Conservation (phyloP, 2,113 vertebrate species). For the Bagarius yarrelli region DNA sequence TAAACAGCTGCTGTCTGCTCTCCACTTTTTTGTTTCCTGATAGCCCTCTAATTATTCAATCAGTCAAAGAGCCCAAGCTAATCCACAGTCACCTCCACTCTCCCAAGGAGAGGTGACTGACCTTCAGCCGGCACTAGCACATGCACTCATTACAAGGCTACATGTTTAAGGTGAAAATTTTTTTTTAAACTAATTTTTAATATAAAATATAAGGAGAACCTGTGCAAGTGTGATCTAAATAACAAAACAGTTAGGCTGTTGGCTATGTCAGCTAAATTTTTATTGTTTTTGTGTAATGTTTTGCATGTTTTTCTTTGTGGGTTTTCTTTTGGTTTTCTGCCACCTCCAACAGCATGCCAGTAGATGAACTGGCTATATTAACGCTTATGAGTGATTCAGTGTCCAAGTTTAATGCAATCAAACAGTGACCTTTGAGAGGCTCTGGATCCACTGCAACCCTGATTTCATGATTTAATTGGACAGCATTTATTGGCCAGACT, state of each 20-base stretch:
- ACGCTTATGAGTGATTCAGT: no score
- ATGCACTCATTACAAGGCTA: neutral
- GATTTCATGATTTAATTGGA: no score
- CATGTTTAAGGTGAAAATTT: neutral
- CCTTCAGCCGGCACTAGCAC: conserved; percentile 36
- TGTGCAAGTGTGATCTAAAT: neutral
- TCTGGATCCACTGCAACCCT: neutral
- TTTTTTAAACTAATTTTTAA: neutral
- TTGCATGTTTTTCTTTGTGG: neutral
- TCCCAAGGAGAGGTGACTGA: conserved; percentile 55
- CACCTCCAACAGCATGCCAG: neutral
- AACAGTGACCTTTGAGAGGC: neutral
- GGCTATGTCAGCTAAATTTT: no score
- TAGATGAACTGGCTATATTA: neutral
- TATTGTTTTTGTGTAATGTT: neutral
- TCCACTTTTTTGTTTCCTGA: conserved; percentile 28
- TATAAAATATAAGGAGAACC: neutral
- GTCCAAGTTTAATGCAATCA: no score
- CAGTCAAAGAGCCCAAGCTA: conserved; percentile 62
- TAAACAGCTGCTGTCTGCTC: conserved; percentile 26
- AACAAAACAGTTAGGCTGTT: neutral
- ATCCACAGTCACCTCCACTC: conserved; percentile 42
- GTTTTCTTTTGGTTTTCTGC: neutral
- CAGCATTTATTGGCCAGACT: no score
- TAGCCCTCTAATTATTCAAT: conserved; percentile 63